Percentiles rank a stretch among this genome's conserved stretches.
These are phyloP conservation scores for Thaumetopoea pityocampa DNA, from an alignment of 1,140 invertebrate genomes.

Conservation along the genomic window DNA sequence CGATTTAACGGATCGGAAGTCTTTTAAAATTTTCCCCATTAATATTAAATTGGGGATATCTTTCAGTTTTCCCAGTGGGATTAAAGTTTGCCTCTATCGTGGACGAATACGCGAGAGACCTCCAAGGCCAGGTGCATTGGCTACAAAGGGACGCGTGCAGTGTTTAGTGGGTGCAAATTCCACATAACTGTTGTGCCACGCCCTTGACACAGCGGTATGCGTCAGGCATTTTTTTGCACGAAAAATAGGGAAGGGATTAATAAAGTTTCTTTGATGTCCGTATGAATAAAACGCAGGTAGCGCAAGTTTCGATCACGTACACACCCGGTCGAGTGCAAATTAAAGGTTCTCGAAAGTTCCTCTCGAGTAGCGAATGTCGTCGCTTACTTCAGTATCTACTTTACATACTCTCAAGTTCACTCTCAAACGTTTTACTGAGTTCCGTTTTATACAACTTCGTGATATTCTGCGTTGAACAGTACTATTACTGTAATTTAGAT, in stretches of 20 bases:
- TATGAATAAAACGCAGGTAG: slow-evolving; percentile 17
- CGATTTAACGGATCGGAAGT: too few relatives aligned
- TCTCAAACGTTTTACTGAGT: slow-evolving; percentile 6
- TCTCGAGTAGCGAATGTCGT: slow-evolving; percentile 20
- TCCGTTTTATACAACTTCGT: slow-evolving; percentile 2
- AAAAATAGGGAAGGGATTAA: slow-evolving; percentile 15
- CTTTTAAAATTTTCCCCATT: too few relatives aligned
- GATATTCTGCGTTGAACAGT: background rate
- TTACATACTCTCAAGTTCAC: slow-evolving; percentile 10
- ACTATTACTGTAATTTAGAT: slow-evolving; percentile 9
- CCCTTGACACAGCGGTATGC: background rate
- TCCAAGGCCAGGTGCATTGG: too few relatives aligned
- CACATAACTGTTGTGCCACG: too few relatives aligned
- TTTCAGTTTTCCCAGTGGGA: too few relatives aligned
- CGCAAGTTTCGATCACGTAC: slow-evolving; percentile 32
- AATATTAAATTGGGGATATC: too few relatives aligned
- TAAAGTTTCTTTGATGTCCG: slow-evolving; percentile 12
- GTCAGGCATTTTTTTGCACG: slow-evolving; percentile 3
- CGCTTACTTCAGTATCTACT: slow-evolving; percentile 16
- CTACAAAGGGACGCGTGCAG: too few relatives aligned
- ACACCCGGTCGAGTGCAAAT: slow-evolving; percentile 26
- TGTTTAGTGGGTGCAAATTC: too few relatives aligned
- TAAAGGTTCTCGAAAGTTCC: slow-evolving; percentile 27
- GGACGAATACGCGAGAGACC: too few relatives aligned
- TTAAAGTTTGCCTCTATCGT: too few relatives aligned